These are phyloP conservation scores for Drosophila percnosoma DNA, from an alignment of 2,888 invertebrate genomes.

Conservation along the genomic window DNA sequence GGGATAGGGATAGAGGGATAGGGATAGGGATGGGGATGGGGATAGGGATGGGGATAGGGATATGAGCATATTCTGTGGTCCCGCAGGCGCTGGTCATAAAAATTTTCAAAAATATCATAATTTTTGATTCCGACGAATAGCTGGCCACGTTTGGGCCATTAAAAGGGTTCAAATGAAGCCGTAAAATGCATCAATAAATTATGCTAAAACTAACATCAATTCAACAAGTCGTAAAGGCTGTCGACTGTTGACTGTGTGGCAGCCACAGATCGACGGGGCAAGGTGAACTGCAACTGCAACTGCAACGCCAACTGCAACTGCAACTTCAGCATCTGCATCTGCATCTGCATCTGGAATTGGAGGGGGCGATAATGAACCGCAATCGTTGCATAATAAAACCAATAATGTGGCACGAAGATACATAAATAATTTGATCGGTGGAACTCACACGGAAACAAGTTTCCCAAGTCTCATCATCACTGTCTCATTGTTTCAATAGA, in stretches of 20 bases:
- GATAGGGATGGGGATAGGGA: neutral
- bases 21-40: neutral
- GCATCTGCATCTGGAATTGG: neutral
- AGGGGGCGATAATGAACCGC: conserved; percentile 59
- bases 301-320: conserved; percentile 23
- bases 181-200: conserved; percentile 79
- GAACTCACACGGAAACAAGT: conserved; percentile 40
- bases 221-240: conserved; percentile 77
- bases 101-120: conserved; percentile 80
- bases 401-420: conserved; percentile 49
- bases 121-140: conserved; percentile 70
- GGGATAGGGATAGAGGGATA: neutral
- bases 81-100: conserved; percentile 55
- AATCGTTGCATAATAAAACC: conserved; percentile 69
- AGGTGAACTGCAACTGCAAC: conserved; percentile 44
- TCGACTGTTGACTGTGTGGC: conserved; percentile 18
- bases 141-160: conserved; percentile 63
- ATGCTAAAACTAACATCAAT: conserved; percentile 82
- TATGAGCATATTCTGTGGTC: conserved; percentile 49
- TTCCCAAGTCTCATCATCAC: conserved; percentile 38
- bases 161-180: conserved; percentile 81
- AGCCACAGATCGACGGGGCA: conserved; percentile 18
- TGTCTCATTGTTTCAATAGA: conserved; percentile 76
- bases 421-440: conserved; percentile 45
- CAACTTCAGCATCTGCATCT: conserved; percentile 13